phyloP scores from a whole-genome alignment of 2,888 invertebrate species.

The Hirudinaria manillensis region DNA sequence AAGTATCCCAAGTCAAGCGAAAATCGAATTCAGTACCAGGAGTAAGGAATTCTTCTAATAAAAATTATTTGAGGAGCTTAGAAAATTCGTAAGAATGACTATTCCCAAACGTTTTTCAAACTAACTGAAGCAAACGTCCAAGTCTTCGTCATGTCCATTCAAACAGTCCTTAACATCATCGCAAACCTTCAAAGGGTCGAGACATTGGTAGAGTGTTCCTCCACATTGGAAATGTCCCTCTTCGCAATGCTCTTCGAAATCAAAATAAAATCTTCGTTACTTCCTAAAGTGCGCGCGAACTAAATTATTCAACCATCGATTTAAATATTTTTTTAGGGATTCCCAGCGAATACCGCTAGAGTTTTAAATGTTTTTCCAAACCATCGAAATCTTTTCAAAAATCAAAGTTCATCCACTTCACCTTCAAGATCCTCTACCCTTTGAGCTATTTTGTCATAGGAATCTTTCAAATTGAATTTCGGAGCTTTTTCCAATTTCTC shows the following conservation, averaged over 20 bases:
- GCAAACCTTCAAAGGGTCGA: neutral
- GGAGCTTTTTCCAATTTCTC: neutral
- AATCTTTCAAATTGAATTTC: neutral
- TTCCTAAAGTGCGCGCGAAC: neutral
- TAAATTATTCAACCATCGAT: neutral
- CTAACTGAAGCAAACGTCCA: neutral
- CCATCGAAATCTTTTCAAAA: neutral
- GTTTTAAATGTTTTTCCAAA: neutral
- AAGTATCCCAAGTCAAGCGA: neutral
- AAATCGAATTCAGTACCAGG: neutral
- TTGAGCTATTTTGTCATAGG: neutral
- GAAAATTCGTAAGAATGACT: neutral
- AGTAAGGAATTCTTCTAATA: neutral
- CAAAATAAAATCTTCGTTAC: neutral
- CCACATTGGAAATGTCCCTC: neutral
- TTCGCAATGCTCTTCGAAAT: neutral
- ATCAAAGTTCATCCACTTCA: neutral
- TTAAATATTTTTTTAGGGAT: neutral
- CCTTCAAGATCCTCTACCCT: constrained; percentile 15
- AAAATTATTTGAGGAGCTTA: neutral
- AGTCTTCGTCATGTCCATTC: constrained; percentile 6
- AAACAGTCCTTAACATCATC: neutral
- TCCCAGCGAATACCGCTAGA: too few relatives aligned
- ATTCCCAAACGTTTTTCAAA: neutral
- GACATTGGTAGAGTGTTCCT: neutral